Percentiles rank a stretch among this genome's conserved stretches.
These are phyloP conservation scores for Crematogaster levior DNA, from an alignment of 2,888 invertebrate species.

Conservation along the genomic window DNA sequence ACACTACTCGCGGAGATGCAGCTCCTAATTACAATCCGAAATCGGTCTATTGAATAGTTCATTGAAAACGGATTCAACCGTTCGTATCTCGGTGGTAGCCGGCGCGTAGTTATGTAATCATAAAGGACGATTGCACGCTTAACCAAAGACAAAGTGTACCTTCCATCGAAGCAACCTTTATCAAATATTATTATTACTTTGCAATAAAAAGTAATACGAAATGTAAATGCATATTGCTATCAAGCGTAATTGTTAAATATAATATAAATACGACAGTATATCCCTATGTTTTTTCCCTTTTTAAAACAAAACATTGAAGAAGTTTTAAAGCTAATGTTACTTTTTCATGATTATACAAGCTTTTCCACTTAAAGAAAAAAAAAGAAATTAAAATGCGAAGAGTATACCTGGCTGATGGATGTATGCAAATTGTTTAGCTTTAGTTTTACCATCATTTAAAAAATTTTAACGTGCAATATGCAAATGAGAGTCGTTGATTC, in stretches of 20 bases:
- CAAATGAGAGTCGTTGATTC: constrained; percentile 31
- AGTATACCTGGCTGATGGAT: background rate
- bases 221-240: background rate
- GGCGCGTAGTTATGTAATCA: background rate
- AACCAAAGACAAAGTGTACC: background rate
- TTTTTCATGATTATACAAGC: background rate
- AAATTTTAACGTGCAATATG: constrained; percentile 32
- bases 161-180: background rate
- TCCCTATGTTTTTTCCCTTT: background rate
- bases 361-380: constrained; percentile 13
- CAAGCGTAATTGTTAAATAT: background rate
- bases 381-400: constrained; percentile 1
- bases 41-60: constrained; percentile 42
- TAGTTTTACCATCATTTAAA: constrained; percentile 7
- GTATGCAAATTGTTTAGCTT: constrained; percentile 39
- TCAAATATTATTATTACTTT: background rate
- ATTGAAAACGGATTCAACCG: constrained; percentile 39
- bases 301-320: background rate
- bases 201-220: background rate
- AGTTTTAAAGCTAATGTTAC: background rate
- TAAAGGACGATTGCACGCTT: background rate
- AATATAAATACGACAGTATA: constrained; percentile 2
- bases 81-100: constrained; percentile 12
- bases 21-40: constrained; percentile 36
- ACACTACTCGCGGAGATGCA: constrained; percentile 33